A percentile compares a stretch with the other conserved stretches of the same genome.
These are phyloP conservation scores for Eurytoma californica DNA, from an alignment of 2,888 invertebrate genomes.

Conservation along the genomic window DNA sequence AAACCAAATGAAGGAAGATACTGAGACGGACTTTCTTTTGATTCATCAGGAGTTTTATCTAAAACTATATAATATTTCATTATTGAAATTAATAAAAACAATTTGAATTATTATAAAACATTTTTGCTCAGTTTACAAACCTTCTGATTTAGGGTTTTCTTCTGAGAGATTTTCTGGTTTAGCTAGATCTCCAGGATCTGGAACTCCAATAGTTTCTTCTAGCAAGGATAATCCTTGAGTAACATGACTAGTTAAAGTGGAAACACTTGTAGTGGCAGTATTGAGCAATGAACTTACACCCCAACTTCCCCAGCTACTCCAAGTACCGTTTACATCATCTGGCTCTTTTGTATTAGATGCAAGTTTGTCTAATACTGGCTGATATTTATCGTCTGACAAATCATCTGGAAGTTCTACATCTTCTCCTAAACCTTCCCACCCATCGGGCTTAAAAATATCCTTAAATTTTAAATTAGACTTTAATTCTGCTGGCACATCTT, in stretches of 20 bases:
- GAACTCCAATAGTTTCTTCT: slow-evolving; percentile 89
- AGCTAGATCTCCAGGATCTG: slow-evolving; percentile 88
- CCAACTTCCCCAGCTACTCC: slow-evolving; percentile 85
- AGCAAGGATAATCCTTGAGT: slow-evolving; percentile 88
- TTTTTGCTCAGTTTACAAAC: slow-evolving; percentile 9
- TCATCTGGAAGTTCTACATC: slow-evolving; percentile 69
- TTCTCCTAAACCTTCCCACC: slow-evolving; percentile 73
- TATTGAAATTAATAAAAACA: not conserved
- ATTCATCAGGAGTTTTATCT: slow-evolving; percentile 21
- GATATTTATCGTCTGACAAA: slow-evolving; percentile 65
- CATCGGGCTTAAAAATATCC: slow-evolving; percentile 71
- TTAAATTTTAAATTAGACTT: slow-evolving; percentile 70
- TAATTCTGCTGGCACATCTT: slow-evolving; percentile 66
- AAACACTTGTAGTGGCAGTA: slow-evolving; percentile 85
- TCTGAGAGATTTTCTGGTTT: slow-evolving; percentile 64
- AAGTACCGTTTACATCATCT: slow-evolving; percentile 62
- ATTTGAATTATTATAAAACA: not conserved
- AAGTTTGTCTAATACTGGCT: slow-evolving; percentile 69
- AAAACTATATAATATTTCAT: slow-evolving; percentile 29
- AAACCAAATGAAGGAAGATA: slow-evolving; percentile 75
- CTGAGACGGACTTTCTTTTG: slow-evolving; percentile 58
- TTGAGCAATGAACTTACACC: slow-evolving; percentile 85
- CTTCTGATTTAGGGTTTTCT: slow-evolving; percentile 47
- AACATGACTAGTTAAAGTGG: slow-evolving; percentile 87
- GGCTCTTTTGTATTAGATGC: slow-evolving; percentile 64